Base-by-base conservation (phyloP, 2,888 invertebrate genomes). In the Hybos culiciformis region DNA sequence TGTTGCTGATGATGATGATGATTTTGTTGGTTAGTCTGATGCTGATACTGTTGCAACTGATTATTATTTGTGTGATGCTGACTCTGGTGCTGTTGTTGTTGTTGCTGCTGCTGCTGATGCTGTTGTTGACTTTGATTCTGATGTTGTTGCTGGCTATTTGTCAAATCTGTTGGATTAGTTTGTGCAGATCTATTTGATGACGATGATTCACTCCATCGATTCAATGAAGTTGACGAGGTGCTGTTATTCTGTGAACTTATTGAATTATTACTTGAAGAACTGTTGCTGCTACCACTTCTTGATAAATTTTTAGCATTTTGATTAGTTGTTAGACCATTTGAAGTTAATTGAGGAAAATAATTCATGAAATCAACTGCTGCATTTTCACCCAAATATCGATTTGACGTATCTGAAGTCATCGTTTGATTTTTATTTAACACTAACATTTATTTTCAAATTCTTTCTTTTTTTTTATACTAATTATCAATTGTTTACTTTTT, bases 51-150 rank as follows among this genome's bases (percentile, higher is more conserved):
- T 8, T 55, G 54, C 0, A 45, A 54, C 0, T 53, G 56, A 0
- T 55, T 54, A 19, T 56, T 58, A 0, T 54, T 55, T 0, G 54
- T 53, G 0, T 53, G 56, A 42, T 45, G 53, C 36, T 49, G 54
- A 34, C 52, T 55, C 0, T 55, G 56, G 32, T 58, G 56, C 24
- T 59, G 60, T 7, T 59, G 56, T 5, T 59, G 58, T 18, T 54
- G 49, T 11, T 58, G 57, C 12, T 61, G 60, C 8, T 57, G 55
- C 6, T 50, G 50, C 7, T 51, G 48, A 6, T 47, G 42, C 3
- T 48, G 47, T 7, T 46, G 47, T n/a, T 51, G 51, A 1, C 49
- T 49, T 1, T 52, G 52, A 6, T 46, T 48, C 0, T 51, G 49
- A 12, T 48, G 48, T 1, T 49, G 47, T 2, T 52, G 48, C 12